Evolutionary conservation across 2,888 invertebrate species (phyloP), one percentile per base, ranked within the genome.

Genomic region (Phoenoteleia sp.): DNA sequence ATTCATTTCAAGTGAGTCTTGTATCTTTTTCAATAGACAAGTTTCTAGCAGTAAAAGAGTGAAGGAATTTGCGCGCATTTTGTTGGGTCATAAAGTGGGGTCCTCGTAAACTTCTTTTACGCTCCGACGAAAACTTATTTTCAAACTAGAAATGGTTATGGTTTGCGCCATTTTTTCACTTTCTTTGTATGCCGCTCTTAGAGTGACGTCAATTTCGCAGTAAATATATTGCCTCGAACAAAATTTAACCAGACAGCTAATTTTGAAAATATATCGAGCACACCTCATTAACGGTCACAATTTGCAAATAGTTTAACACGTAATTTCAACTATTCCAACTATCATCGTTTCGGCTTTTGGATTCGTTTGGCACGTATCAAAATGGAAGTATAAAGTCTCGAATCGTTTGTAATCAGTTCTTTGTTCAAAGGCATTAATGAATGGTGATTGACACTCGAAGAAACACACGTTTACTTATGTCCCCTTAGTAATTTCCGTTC

Each of bases 61-160:
- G 69, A 33, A 67, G 54, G 67, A 67, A 66, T 67, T 71, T 71
- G 71, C 56, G 71, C 71, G 56, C 71, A 45, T 56, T 25, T 15
- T 45, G 71, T 29, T 29, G 19, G 45, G 19, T 29, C 25, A 54
- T 71, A 71, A 71, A 56, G 19, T 19, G 56, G 19, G 19, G 3
- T 15, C 27, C 71, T 71, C 71, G 42, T 71, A 71, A 71, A 71
- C 54, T 56, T 56, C 29, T 36, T 45, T 54, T 33, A 27, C 54
- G 42, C 52, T 17, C 19, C 19, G n/a, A 23, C 39, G 25, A 52
- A 69, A 69, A 39, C 54, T 69, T 69, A 36, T 39, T 69, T 39
- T 17, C 52, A n/a, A 21, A 47, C 49, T 36, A 19, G 67, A 36
- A 36, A 17, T 47, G 23, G 17, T 64, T 64, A 64, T 45, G 29